Base-by-base conservation (phyloP, 2,797 vertebrate genomes). In the Ispidina lecontei region DNA sequence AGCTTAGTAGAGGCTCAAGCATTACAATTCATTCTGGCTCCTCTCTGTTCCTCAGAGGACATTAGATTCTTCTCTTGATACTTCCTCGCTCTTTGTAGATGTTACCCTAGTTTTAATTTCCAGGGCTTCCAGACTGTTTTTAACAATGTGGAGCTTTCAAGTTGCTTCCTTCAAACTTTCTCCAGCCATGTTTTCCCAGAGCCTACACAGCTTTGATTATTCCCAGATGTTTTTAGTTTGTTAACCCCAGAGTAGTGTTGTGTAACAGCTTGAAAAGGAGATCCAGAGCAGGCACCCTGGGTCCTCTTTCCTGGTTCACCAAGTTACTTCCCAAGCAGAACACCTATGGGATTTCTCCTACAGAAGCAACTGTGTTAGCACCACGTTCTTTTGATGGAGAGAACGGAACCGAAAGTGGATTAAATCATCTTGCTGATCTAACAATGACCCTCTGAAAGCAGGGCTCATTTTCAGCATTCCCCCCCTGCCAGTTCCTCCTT, bases 81-180 rank as follows among this genome's bases (percentile, higher is more conserved):
- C 47, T 92, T 89, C 81, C 81, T 79, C 31, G 12, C 78, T 85
- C 88, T 82, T 82, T 83, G 79, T 91, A 94, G 90, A 88, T 44
- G 73, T 70, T 94, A 94, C 73, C 71, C 89, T 87, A 82, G 78
- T 93, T 95, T 90, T 77, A 74, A 91, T 92, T 95, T 91, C 79
- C 88, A 96, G 75, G 64, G 69, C 85, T 94, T 96, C 89, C 87
- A 95, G 91, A 64, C 59, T 81, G 70, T 56, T 94, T 91, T 94
- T 84, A 86, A 93, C 76, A 87, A 77, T 47, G 71, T 81, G 87
- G 84, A 84, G 85, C 93, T 96, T 96, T 96, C 76, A 89, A 93
- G 84, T 77, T 85, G 89, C 65, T 96, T 90, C 78, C 79, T 95
- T 91, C 94, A 88, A 84, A 96, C 91, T 95, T 96, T 90, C 95